Conservation (phyloP, 37 sponge, comb jelly and placozoan species). For the Halichondria panicea region DNA sequence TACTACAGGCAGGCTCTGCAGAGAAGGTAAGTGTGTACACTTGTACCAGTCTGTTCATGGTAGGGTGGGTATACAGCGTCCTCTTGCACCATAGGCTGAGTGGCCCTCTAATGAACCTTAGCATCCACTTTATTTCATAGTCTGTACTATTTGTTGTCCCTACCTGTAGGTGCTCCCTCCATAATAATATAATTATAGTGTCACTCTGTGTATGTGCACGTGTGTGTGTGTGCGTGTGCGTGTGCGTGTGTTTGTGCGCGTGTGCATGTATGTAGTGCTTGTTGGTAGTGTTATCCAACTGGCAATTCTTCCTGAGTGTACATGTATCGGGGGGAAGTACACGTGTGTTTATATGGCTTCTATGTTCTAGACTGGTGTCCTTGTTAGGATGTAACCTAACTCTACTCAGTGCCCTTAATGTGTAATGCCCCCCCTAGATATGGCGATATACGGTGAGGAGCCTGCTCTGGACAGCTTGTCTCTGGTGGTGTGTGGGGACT, state of each 20-base stretch:
- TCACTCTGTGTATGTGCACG: no score
- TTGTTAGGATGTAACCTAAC: no score
- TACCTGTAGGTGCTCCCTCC: neutral
- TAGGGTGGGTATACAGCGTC: neutral
- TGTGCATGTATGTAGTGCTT: no score
- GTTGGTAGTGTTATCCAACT: no score
- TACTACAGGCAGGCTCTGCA: slow-evolving; percentile 40
- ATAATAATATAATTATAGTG: no score
- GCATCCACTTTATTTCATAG: neutral
- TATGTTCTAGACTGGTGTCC: no score
- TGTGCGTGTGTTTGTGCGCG: no score
- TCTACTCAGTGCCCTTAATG: no score
- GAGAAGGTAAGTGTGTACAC: slow-evolving; percentile 35
- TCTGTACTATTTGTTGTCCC: neutral
- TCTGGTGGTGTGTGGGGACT: slow-evolving; percentile 66
- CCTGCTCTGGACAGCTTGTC: slow-evolving; percentile 52
- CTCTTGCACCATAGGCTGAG: neutral
- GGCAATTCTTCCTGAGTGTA: no score
- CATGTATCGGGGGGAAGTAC: no score
- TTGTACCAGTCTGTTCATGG: neutral
- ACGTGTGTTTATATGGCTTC: no score
- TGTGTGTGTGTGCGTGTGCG: no score
- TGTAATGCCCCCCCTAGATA: slow-evolving; percentile 16
- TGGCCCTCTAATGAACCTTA: neutral
- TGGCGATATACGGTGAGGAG: slow-evolving; percentile 61